Percentiles rank a stretch among this genome's conserved stretches.
Conservation (phyloP, 30 jellyfish, hydroid and myxozoan genomes). For the Aurelia coerulea region DNA sequence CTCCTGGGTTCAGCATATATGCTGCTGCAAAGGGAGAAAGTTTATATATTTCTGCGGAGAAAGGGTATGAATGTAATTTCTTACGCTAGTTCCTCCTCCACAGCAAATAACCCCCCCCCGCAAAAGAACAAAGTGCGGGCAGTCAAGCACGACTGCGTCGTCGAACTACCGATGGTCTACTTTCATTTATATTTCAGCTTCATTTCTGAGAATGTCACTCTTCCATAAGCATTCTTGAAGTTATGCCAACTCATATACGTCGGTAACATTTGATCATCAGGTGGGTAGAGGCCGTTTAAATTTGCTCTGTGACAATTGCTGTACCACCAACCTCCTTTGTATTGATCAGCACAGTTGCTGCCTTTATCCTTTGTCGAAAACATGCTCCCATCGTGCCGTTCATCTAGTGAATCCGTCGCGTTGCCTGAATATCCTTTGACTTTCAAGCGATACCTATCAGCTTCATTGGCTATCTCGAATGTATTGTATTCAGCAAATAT, state of each 20-base stretch:
- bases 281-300: conserved; percentile 32
- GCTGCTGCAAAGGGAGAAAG: too few relatives aligned
- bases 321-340: conserved; percentile 59
- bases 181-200: conserved; percentile 1
- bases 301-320: conserved; percentile 9
- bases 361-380: conserved; percentile 43
- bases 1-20: too few relatives aligned
- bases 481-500: conserved; percentile 16
- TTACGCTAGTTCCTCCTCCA: too few relatives aligned
- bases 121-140: too few relatives aligned
- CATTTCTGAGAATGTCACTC: conserved; percentile 28
- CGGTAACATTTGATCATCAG: neutral
- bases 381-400: neutral
- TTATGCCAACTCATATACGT: conserved; percentile 1
- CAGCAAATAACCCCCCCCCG: too few relatives aligned
- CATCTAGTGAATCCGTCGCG: conserved; percentile 10
- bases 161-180: too few relatives aligned
- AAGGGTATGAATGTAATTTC: too few relatives aligned
- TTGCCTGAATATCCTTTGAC: conserved; percentile 34
- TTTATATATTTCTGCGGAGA: too few relatives aligned
- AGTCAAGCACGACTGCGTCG: too few relatives aligned
- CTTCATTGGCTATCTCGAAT: conserved; percentile 38
- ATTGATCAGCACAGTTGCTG: conserved; percentile 24
- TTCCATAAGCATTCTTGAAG: neutral
- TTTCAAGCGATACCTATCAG: conserved; percentile 22